Percentiles rank a stretch among this genome's conserved stretches.
phyloP scores from a whole-genome alignment of 1,140 invertebrate species.

The Saccostrea cuccullata region DNA sequence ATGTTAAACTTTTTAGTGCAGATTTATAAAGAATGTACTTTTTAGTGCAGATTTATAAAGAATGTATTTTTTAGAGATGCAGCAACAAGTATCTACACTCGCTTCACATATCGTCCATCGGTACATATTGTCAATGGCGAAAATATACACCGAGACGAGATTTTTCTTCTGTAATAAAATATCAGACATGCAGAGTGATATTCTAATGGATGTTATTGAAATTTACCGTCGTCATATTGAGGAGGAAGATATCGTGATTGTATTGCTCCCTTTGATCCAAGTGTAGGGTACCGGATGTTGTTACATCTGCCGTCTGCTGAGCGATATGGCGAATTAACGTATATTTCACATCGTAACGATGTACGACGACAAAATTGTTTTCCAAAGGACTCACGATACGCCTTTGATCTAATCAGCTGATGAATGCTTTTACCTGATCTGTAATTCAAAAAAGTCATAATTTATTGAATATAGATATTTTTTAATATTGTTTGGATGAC shows the following conservation, averaged over 20 bases:
- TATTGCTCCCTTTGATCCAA: background rate
- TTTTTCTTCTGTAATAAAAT: too few relatives aligned
- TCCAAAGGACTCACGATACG: constrained; percentile 4
- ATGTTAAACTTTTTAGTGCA: too few relatives aligned
- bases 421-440: background rate
- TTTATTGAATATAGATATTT: background rate
- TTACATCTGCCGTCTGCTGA: constrained; percentile 7
- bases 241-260: constrained; percentile 15
- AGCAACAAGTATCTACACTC: too few relatives aligned
- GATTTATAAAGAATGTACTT: too few relatives aligned
- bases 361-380: background rate
- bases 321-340: background rate
- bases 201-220: too few relatives aligned
- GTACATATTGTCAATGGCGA: too few relatives aligned
- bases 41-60: too few relatives aligned
- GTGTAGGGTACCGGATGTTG: background rate
- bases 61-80: too few relatives aligned
- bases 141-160: too few relatives aligned
- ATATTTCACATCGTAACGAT: background rate
- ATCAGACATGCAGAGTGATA: too few relatives aligned
- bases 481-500: too few relatives aligned
- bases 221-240: background rate
- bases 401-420: constrained; percentile 11
- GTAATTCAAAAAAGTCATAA: background rate
- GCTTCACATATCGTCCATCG: too few relatives aligned